These are phyloP conservation scores for Macquaria australasica DNA, from an alignment of 2,113 vertebrate genomes.

Conservation along the genomic window DNA sequence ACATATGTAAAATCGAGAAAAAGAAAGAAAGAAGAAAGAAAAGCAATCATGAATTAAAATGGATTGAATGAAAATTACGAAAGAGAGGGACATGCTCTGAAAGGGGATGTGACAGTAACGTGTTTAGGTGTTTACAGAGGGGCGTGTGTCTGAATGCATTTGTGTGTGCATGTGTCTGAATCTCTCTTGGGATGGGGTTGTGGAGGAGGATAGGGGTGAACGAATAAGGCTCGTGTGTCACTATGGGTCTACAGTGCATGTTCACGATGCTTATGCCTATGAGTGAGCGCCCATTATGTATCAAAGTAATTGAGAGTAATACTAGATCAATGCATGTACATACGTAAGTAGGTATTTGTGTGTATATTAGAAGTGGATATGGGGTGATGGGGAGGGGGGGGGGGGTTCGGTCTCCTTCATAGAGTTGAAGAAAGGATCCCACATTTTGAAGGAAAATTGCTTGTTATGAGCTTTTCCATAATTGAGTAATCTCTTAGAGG, in stretches of 20 bases:
- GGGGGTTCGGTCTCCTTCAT: neutral
- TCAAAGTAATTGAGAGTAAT: neutral
- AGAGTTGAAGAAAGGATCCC: no score
- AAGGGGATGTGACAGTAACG: neutral
- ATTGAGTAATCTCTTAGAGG: conserved; percentile 20
- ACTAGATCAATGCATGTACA: neutral
- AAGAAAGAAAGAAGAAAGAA: neutral
- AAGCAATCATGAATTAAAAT: neutral
- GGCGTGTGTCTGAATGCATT: conserved; percentile 11
- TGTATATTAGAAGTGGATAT: neutral
- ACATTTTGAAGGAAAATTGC: neutral
- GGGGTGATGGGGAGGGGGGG: neutral
- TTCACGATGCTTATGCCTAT: neutral
- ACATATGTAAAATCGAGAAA: neutral
- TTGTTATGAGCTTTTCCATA: neutral
- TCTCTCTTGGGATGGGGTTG: conserved; percentile 54
- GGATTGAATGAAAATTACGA: neutral
- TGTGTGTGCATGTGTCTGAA: conserved; percentile 29
- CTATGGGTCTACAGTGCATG: conserved; percentile 9
- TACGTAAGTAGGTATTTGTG: neutral
- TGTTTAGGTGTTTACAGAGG: conserved; percentile 27
- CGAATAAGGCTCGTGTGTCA: conserved; percentile 28
- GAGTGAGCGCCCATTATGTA: neutral
- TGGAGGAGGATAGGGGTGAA: conserved; percentile 63
- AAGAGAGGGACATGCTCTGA: neutral